phyloP scores from a whole-genome alignment of 2,797 vertebrate species.

The Galaxias olidus region DNA sequence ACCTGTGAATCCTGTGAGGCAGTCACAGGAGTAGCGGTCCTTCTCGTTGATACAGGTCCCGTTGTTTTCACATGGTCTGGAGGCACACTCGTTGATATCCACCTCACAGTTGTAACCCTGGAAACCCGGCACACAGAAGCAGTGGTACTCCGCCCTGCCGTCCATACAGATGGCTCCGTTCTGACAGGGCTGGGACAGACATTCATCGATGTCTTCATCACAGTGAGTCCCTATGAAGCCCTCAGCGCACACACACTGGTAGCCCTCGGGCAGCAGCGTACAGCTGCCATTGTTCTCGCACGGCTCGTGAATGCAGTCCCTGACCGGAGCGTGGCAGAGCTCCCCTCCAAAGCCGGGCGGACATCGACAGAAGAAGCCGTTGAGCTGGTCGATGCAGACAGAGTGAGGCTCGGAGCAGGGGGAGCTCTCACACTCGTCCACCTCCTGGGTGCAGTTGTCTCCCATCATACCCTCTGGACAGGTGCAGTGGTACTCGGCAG shows the following conservation, averaged over 20 bases:
- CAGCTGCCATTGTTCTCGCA: slow-evolving; percentile 83
- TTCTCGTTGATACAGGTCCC: slow-evolving; percentile 87
- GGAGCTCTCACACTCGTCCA: slow-evolving; percentile 74
- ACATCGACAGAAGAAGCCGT: slow-evolving; percentile 79
- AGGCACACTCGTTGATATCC: slow-evolving; percentile 95
- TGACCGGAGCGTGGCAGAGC: slow-evolving; percentile 69
- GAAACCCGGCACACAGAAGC: slow-evolving; percentile 95
- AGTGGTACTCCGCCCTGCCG: slow-evolving; percentile 72
- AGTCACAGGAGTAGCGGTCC: slow-evolving; percentile 85
- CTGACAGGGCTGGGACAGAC: slow-evolving; percentile 82
- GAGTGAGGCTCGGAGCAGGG: slow-evolving; percentile 72
- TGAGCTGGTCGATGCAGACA: slow-evolving; percentile 68
- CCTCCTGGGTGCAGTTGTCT: slow-evolving; percentile 62
- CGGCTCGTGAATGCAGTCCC: slow-evolving; percentile 75
- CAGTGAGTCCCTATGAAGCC: slow-evolving; percentile 79
- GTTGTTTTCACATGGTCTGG: slow-evolving; percentile 87
- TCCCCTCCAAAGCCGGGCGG: slow-evolving; percentile 59
- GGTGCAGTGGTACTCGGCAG: slow-evolving; percentile 67
- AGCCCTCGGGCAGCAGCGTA: slow-evolving; percentile 54
- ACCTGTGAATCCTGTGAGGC: slow-evolving; percentile 87
- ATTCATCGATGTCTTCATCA: slow-evolving; percentile 78
- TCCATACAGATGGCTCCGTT: slow-evolving; percentile 91
- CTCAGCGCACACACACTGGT: slow-evolving; percentile 70
- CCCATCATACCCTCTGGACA: slow-evolving; percentile 71
- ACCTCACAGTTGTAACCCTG: slow-evolving; percentile 92